Evolutionary conservation across 2,113 vertebrate species (phyloP).

Genomic region (Lipophrys pholis): DNA sequence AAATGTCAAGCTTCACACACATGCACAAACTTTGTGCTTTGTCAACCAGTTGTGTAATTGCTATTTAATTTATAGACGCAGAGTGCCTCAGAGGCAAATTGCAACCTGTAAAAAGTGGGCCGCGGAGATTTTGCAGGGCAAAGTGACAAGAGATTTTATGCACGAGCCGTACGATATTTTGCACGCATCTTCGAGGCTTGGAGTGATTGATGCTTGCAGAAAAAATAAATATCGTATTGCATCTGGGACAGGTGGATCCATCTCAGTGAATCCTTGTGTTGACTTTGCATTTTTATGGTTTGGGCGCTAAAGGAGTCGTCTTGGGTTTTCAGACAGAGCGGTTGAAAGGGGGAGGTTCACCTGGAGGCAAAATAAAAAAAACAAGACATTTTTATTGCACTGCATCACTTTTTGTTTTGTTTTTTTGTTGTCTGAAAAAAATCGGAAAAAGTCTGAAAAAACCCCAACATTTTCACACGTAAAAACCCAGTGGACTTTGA

Average conservation of each 20-base stretch:
- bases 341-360: slow-evolving; percentile 17
- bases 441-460: too few relatives aligned
- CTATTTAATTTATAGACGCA: slow-evolving; percentile 78
- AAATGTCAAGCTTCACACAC: slow-evolving; percentile 51
- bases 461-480: not conserved
- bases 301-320: slow-evolving; percentile 50
- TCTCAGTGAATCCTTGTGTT: slow-evolving; percentile 50
- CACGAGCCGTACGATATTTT: slow-evolving; percentile 41
- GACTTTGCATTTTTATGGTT: slow-evolving; percentile 35
- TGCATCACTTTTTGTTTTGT: not conserved
- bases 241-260: slow-evolving; percentile 59
- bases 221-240: slow-evolving; percentile 51
- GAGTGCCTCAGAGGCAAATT: slow-evolving; percentile 62
- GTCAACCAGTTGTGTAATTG: slow-evolving; percentile 75
- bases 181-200: slow-evolving; percentile 17
- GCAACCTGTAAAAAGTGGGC: slow-evolving; percentile 49
- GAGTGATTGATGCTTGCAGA: slow-evolving; percentile 57
- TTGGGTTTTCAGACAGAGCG: slow-evolving; percentile 19
- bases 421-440: not conserved
- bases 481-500: not conserved
- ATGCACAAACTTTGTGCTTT: slow-evolving; percentile 71
- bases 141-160: slow-evolving; percentile 59
- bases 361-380: slow-evolving; percentile 30
- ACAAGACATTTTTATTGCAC: not conserved
- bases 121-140: slow-evolving; percentile 26